phyloP scores from a whole-genome alignment of 2,113 vertebrate genomes.

The Cariama cristata region DNA sequence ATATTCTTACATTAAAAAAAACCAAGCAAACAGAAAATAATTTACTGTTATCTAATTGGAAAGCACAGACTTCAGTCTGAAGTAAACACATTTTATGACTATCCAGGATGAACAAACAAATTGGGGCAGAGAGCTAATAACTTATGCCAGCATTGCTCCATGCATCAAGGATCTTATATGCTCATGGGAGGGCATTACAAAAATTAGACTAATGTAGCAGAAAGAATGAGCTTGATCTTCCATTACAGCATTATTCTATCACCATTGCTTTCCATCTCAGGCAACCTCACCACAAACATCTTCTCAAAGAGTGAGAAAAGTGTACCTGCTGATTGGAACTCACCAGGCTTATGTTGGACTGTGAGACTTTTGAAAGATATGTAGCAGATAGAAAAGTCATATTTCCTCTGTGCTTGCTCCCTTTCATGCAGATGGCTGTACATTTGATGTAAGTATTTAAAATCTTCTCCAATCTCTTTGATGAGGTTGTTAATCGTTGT shows the following conservation, averaged over 20 bases:
- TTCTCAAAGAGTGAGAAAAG: background rate
- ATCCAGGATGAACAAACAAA: slow-evolving; percentile 50
- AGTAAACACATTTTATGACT: slow-evolving; percentile 8
- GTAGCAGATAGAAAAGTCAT: background rate
- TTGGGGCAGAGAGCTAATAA: slow-evolving; percentile 39
- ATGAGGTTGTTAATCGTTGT: background rate
- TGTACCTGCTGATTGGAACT: background rate
- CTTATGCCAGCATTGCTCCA: slow-evolving; percentile 31
- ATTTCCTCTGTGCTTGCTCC: background rate
- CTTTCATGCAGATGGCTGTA: background rate
- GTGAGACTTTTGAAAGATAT: background rate
- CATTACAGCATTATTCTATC: slow-evolving; percentile 12
- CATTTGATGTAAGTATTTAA: background rate
- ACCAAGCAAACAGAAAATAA: background rate
- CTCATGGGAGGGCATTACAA: slow-evolving; percentile 57
- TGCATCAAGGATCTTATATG: slow-evolving; percentile 48
- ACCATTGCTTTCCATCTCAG: slow-evolving; percentile 1
- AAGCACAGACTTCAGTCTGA: background rate
- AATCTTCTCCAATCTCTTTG: background rate
- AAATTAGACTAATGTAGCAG: slow-evolving; percentile 68
- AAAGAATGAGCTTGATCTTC: slow-evolving; percentile 66
- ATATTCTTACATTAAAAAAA: background rate
- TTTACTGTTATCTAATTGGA: background rate
- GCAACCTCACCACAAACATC: background rate
- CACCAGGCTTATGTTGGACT: background rate